Base-by-base conservation (phyloP, 1,140 invertebrate species). In the Reticulitermes speratus region DNA sequence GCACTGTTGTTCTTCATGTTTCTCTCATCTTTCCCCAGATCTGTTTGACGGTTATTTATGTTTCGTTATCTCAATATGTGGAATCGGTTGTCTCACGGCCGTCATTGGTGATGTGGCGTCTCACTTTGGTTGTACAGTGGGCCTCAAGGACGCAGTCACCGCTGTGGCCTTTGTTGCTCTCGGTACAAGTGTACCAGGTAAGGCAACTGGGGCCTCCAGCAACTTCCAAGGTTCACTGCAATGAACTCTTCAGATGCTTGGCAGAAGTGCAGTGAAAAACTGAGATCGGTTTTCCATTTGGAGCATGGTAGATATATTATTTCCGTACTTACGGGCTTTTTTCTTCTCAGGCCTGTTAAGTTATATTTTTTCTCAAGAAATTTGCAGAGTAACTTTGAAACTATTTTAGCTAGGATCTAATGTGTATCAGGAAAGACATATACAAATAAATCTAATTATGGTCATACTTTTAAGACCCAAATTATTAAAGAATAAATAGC, bases 81-180 rank as follows among this genome's bases (percentile, higher is more conserved):
- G 95, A 88, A 99, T 99, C 90, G 99, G 98, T 21, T 88, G 99
- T 11, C 94, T 99, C 86, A 99, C 98, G 6, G 98, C 98, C 0
- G 89, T 99, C 85, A 99, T 99, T 90, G 98, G 98, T 65, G 98
- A 99, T 91, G 93, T 99, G 19, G 98, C 98, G 9, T 97, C 97
- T 7, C 96, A 98, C 91, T 99, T 99, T 90, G 99, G 99, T 87
- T 99, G 98, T 90, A 99, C 97, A n/a, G 93, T 99, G 44, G 98
- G 98, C 82, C 95, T 99, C 87, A 97, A 97, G 91, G 98, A 99
- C 91, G 95, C 97, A 11, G 97, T 99, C 48, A 99, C 98, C 82
- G 98, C 98, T 86, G 97, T 99, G 88, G 95, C 97, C 19, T 98
- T 99, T 90, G 98, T 99, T 5, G 98, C 98, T 55, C 93, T 99